A percentile compares a stretch with the other conserved stretches of the same genome.
Conservation (phyloP, 1,140 invertebrate species). For the Habropoda laboriosa region DNA sequence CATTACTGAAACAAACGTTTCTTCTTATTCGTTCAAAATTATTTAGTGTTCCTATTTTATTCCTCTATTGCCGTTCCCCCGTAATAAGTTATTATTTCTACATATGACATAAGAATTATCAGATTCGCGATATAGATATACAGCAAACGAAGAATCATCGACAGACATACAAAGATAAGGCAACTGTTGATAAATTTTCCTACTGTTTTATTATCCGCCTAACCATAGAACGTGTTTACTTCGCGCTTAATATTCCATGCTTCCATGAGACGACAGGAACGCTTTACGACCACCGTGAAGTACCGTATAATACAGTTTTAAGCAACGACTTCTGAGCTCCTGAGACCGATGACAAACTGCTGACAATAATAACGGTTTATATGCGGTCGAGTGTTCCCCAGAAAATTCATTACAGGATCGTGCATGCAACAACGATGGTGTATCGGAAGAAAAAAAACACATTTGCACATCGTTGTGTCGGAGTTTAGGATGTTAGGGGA, state of each 20-base stretch:
- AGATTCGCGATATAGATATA: no score
- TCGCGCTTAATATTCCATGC: constrained; percentile 68
- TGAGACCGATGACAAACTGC: constrained; percentile 66
- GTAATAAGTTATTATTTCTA: no score
- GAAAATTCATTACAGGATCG: constrained; percentile 54
- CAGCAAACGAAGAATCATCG: no score
- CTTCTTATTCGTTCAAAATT: no score
- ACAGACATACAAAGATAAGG: no score
- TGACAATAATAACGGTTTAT: constrained; percentile 67
- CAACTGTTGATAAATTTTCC: constrained; percentile 58
- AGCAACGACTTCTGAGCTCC: constrained; percentile 63
- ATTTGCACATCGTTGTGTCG: neutral
- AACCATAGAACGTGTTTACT: constrained; percentile 60
- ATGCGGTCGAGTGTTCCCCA: constrained; percentile 24
- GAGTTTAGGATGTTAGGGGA: no score
- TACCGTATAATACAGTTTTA: constrained; percentile 69
- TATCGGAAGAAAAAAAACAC: neutral
- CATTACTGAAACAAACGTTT: no score
- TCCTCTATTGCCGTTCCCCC: no score
- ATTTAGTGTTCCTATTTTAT: no score
- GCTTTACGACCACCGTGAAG: constrained; percentile 65
- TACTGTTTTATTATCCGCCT: constrained; percentile 59
- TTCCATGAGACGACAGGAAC: constrained; percentile 57
- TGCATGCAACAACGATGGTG: neutral
- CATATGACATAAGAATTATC: no score